Evolutionary conservation across 2,888 invertebrate genomes (phyloP), one percentile per base, ranked within the genome.

Genomic region (Villa cingulata): DNA sequence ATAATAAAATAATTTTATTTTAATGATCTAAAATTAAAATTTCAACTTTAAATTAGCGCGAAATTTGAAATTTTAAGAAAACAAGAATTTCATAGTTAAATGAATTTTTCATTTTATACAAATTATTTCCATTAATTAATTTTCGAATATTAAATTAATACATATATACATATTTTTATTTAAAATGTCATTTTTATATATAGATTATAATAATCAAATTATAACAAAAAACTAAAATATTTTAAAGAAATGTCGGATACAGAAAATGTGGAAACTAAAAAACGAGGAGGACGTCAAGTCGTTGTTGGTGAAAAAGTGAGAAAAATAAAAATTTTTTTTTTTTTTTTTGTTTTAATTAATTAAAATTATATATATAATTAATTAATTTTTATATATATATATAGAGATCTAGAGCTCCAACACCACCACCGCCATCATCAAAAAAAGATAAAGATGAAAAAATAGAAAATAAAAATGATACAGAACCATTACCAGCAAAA

Each of bases 391-490:
- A 12, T n/a, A 15, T 23, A 41, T 4, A n/a, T 42, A 17, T 40
- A 19, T 50, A 74, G 62, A 62, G 74, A 57, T 72, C 72, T 4
- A 64, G 73, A 57, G 69, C 71, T 36, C 62, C 58, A 45, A 56
- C 71, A 50, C 70, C 66, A 47, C 52, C 70, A 48, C 69, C 65
- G 48, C 59, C 72, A 20, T n/a, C n/a, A n/a, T n/a, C n/a, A n/a
- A 67, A 68, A 53, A 74, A 74, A 62, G 74, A 75, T 59, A 70
- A 73, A n/a, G 37, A 37, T 17, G 20, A 39, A 20, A 66, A 68
- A 53, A 74, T 74, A 62, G 74, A 74, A 59, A 70, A 74, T n/a
- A 69, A 73, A 50, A 72, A 72, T 56, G 74, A 75, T 56, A 73
- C 72, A 51, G 72, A 72, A 51, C 72, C 74, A 46, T 9, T 34